Base-by-base conservation (phyloP, 2,113 vertebrate genomes). In the Theristicus caerulescens region DNA sequence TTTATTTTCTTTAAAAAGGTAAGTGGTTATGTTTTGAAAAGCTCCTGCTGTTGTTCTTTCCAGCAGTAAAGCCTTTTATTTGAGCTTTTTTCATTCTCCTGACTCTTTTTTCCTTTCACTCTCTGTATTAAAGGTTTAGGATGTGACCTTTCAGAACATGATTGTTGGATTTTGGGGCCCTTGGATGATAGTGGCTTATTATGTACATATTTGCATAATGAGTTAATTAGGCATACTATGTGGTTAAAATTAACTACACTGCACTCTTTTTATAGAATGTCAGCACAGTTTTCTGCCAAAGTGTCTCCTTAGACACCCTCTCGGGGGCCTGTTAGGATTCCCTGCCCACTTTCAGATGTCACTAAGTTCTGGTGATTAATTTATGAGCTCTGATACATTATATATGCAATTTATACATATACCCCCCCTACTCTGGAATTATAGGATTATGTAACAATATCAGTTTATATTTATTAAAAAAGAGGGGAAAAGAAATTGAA, bases 1-100 rank as follows among this genome's bases (percentile, higher is more conserved):
- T 91, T 96, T 96, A 88, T 89, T 96, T 94, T 88, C 92, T 95
- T 94, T 73, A 70, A 72, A 94, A 96, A 96, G 96, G 95, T 97
- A 94, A 97, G 65, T 89, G 73, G 77, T 76, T 94, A 70, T 91
- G 93, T 97, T 95, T 96, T 91, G 88, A 96, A 96, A 96, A 88
- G 57, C 83, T 86, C 93, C 95, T 82, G 94, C 88, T 95, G 92
- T 66, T 95, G 80, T 89, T 94, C 88, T 87, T 94, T 94, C 57
- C 52, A 93, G 59, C 66, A 86, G 69, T 57, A 86, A 94, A 90
- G n/a, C 58, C 74, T 82, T 86, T 92, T 86, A 85, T 90, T 77
- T 61, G 20, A 70, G 38, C 8, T 19, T 82, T 84, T 84, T 89
- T 82, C 27, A 59, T 61, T 95, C 22, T 57, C 32, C n/a, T 78